Conservation (phyloP, 2,888 invertebrate genomes). For the Cheilosia impressa region DNA sequence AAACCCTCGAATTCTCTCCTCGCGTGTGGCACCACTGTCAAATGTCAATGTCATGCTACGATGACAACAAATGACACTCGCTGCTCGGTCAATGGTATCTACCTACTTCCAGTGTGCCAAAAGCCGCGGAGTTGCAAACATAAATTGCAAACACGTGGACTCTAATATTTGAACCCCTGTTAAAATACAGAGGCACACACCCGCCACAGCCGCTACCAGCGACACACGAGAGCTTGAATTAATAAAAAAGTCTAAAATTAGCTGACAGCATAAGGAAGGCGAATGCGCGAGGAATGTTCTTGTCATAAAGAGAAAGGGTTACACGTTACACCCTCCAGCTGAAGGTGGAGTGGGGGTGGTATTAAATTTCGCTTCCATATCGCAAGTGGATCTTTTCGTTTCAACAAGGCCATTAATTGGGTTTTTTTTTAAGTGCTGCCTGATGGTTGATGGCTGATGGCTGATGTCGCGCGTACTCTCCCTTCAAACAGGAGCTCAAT, state of each 20-base stretch:
- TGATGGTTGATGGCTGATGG: constrained; percentile 13
- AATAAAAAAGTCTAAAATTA: constrained; percentile 29
- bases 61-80: too few relatives aligned
- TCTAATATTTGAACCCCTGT: background rate
- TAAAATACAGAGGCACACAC: too few relatives aligned
- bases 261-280: constrained; percentile 8
- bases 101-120: background rate
- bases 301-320: constrained; percentile 34
- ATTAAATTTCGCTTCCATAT: constrained; percentile 53
- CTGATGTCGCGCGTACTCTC: constrained; percentile 21
- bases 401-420: constrained; percentile 67
- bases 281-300: constrained; percentile 1
- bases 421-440: constrained; percentile 25
- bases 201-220: too few relatives aligned
- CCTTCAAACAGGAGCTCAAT: constrained; percentile 25
- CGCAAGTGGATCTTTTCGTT: constrained; percentile 47
- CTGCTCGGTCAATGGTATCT: background rate
- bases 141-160: constrained; percentile 31
- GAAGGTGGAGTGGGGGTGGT: background rate
- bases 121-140: background rate
- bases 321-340: constrained; percentile 15
- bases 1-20: background rate
- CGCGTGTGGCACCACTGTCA: background rate
- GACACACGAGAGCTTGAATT: constrained; percentile 3
- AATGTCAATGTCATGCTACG: background rate